Base-by-base conservation (phyloP, 1,140 invertebrate genomes). In the Pachyrhynchus sulphureomaculatus region DNA sequence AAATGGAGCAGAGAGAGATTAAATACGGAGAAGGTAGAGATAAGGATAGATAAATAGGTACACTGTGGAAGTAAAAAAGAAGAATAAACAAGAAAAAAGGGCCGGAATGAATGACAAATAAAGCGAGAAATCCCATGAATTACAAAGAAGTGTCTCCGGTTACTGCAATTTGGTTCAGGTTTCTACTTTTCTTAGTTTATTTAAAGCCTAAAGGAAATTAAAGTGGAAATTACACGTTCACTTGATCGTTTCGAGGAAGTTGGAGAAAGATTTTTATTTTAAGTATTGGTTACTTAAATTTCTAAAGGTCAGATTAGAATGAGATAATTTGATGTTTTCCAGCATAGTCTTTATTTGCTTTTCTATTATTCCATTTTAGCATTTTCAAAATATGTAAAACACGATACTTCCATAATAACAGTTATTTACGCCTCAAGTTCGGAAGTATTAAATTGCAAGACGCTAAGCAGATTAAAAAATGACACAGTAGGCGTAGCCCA, bases 111-210 rank as follows among this genome's bases (percentile, higher is more conserved):
- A 73, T 75, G 72, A 72, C 72, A 75, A 75, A 75, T 75, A 75
- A 70, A 73, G 67, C 69, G 57, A 61, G 65, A 75, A 75, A 75
- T 72, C 69, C 72, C 66, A 75, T 75, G 72, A 75, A 75, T 75
- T 75, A 73, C 73, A 72, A 75, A 73, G 68, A 66, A 73, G 71
- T 69, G 71, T 71, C 71, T 73, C 69, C 62, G 66, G 69, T 72
- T 72, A 72, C 71, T 65, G 68, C 66, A 72, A 69, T 72, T 71
- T 68, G 66, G 71, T 58, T 68, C 66, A 62, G 68, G 66, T 71
- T 72, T 60, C 63, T 62, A 62, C 65, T 66, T 59, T 68, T 52
- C 64, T 54, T 55, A 58, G 63, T 66, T 70, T 66, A 62, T 62
- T 68, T 67, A 63, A 67, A 64, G 66, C 62, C 67, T 57, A 61